Conservation (phyloP, 2,113 vertebrate species). For the Arizona elegans region DNA sequence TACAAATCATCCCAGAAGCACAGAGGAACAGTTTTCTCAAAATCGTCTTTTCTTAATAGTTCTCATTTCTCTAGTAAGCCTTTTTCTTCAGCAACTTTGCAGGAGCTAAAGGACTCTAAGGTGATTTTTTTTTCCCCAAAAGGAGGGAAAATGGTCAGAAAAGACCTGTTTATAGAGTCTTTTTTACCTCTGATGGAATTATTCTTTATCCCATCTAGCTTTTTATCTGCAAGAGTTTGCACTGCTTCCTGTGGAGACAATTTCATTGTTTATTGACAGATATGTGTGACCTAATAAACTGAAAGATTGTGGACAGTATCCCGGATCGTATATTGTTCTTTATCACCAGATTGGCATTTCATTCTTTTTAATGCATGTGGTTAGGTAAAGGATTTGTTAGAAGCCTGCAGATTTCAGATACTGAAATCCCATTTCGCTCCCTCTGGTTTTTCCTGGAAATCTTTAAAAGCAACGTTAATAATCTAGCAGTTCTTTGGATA, state of each 20-base stretch:
- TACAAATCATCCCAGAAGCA: neutral
- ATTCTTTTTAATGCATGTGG: conserved; percentile 50
- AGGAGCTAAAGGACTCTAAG: neutral
- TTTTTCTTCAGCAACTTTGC: neutral
- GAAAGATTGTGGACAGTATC: conserved; percentile 57
- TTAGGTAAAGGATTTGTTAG: conserved; percentile 51
- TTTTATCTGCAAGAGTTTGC: conserved; percentile 46
- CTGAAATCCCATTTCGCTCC: conserved; percentile 16
- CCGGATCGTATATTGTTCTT: conserved; percentile 65
- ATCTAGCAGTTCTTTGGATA: neutral
- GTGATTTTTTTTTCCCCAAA: neutral
- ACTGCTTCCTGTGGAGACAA: conserved; percentile 38
- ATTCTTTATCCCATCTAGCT: conserved; percentile 59
- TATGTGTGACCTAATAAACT: conserved; percentile 45
- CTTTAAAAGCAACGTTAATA: conserved; percentile 8
- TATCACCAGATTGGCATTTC: conserved; percentile 66
- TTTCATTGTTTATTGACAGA: conserved; percentile 56
- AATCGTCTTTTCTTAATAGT: neutral
- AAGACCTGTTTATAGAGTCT: conserved; percentile 56
- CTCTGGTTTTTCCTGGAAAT: conserved; percentile 27
- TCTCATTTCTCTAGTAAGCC: neutral
- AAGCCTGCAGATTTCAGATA: conserved; percentile 11
- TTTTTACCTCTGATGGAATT: conserved; percentile 50
- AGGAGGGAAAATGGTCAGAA: conserved; percentile 52
- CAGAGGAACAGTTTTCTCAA: neutral